A percentile compares a stretch with the other conserved stretches of the same genome.
Conservation (phyloP, 2,888 invertebrate genomes). For the Nomada fabriciana region DNA sequence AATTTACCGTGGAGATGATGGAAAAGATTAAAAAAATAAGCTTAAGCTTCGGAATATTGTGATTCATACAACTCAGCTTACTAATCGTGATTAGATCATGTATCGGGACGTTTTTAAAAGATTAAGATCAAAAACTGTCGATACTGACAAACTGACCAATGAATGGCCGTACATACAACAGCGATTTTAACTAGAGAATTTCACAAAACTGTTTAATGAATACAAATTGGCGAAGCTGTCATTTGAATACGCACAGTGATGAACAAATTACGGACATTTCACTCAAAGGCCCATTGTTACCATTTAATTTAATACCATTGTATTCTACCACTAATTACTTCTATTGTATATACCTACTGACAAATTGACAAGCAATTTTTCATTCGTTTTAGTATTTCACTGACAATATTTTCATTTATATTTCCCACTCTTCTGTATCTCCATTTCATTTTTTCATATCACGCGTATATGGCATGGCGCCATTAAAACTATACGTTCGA, state of each 20-base stretch:
- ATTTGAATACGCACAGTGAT: conserved; percentile 40
- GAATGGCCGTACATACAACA: no score
- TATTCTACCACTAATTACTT: conserved; percentile 41
- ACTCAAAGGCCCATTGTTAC: conserved; percentile 22
- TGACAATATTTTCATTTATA: conserved; percentile 28
- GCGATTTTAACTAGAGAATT: neutral
- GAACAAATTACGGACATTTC: conserved; percentile 33
- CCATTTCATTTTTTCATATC: neutral
- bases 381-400: conserved; percentile 32
- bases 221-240: conserved; percentile 51
- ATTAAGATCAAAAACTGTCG: no score
- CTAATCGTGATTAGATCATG: no score
- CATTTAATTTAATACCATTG: conserved; percentile 50
- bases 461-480: neutral
- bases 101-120: no score
- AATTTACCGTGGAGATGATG: neutral
- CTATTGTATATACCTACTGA: conserved; percentile 23
- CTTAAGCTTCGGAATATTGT: neutral
- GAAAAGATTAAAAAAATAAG: neutral
- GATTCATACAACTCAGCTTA: neutral
- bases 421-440: neutral
- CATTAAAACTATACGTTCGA: neutral
- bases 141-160: no score
- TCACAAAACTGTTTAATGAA: conserved; percentile 61
- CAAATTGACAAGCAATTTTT: conserved; percentile 44